A percentile compares a stretch with the other conserved stretches of the same genome.
phyloP scores from a whole-genome alignment of 2,888 invertebrate species.

The Metalampra italica region DNA sequence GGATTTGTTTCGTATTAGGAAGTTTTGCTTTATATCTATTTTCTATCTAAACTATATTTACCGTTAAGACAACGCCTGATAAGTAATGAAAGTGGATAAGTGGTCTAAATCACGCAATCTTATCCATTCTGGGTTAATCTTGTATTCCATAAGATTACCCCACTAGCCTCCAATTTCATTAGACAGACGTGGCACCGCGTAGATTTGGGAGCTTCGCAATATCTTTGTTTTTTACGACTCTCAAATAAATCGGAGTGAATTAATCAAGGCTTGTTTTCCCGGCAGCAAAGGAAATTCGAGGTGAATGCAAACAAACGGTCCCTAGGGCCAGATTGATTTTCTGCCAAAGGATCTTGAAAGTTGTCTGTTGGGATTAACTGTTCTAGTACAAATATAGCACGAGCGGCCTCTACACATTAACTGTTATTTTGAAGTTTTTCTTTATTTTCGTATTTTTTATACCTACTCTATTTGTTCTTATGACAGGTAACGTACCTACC shows the following conservation, averaged over 20 bases:
- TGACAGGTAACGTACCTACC: too few relatives aligned
- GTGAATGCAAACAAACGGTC: slow-evolving; percentile 45
- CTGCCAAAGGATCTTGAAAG: slow-evolving; percentile 34
- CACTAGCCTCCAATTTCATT: background rate
- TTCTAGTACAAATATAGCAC: background rate
- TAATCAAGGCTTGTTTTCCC: slow-evolving; percentile 54
- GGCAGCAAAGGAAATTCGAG: slow-evolving; percentile 35
- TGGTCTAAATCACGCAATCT: background rate
- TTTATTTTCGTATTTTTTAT: too few relatives aligned
- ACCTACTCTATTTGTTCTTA: too few relatives aligned
- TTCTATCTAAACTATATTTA: too few relatives aligned
- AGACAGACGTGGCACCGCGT: background rate
- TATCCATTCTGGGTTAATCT: background rate
- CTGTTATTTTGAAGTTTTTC: too few relatives aligned
- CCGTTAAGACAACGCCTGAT: too few relatives aligned
- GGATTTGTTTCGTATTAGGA: too few relatives aligned
- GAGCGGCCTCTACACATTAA: too few relatives aligned
- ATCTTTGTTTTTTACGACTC: slow-evolving; percentile 19
- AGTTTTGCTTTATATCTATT: too few relatives aligned
- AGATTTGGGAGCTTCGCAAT: background rate
- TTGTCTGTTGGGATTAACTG: slow-evolving; percentile 8
- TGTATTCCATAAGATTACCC: background rate
- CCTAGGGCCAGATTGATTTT: slow-evolving; percentile 41
- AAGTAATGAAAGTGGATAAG: slow-evolving; percentile 1
- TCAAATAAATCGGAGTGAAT: slow-evolving; percentile 45